Evolutionary conservation across 64 coral and sea anemone species (phyloP).

Genomic region (Montipora foliosa): DNA sequence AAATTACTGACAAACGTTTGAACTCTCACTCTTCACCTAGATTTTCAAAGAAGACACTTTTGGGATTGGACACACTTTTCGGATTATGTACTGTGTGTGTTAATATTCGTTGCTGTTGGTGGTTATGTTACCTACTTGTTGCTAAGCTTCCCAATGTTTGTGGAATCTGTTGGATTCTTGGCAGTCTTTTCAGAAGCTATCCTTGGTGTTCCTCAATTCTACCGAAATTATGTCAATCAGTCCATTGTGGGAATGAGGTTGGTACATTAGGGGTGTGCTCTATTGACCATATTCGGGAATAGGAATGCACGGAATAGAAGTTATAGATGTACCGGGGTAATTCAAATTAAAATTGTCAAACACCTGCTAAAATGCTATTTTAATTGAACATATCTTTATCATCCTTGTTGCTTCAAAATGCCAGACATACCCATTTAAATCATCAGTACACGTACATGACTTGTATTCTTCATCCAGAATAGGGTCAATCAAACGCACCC

Average conservation of each 20-base stretch:
- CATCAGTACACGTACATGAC: no score
- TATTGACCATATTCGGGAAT: no score
- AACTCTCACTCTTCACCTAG: slow-evolving; percentile 47
- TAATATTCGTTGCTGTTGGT: slow-evolving; percentile 88
- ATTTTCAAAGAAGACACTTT: slow-evolving; percentile 89
- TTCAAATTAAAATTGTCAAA: no score
- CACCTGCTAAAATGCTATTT: no score
- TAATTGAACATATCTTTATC: no score
- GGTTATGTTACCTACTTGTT: slow-evolving; percentile 94
- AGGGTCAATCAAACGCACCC: no score
- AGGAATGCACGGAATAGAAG: no score
- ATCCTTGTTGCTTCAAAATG: no score
- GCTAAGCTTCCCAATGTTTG: slow-evolving; percentile 74
- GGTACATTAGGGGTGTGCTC: not conserved
- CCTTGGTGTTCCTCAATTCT: slow-evolving; percentile 95
- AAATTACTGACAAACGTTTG: not conserved
- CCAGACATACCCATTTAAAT: no score
- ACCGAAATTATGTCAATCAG: slow-evolving; percentile 90
- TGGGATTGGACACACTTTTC: slow-evolving; percentile 98
- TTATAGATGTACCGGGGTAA: no score
- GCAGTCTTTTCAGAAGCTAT: slow-evolving; percentile 99
- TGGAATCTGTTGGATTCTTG: slow-evolving; percentile 91
- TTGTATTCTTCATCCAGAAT: no score
- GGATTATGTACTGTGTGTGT: slow-evolving; percentile 88
- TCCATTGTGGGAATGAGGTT: slow-evolving; percentile 99